Evolutionary conservation across 2,797 vertebrate genomes (phyloP).

Genomic region (Smutsia gigantea): DNA sequence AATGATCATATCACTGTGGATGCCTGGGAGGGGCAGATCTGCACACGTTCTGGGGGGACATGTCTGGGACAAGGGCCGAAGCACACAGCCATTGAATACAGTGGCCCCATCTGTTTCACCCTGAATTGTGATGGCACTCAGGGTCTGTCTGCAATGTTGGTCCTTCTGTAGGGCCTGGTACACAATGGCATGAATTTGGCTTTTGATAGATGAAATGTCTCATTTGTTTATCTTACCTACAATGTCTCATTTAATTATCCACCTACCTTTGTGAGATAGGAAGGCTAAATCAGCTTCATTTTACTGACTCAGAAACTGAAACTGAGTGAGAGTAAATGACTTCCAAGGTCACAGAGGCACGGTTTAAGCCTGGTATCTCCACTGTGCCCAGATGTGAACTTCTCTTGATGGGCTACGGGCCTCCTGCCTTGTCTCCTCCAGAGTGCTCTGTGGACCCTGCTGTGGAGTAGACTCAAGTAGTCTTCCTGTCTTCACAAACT

Average conservation of each 20-base stretch:
- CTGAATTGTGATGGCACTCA: background rate
- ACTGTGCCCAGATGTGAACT: accelerated
- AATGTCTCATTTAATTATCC: background rate
- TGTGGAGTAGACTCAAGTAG: background rate
- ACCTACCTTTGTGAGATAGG: background rate
- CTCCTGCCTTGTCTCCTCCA: background rate
- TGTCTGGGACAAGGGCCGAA: background rate
- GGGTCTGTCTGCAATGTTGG: accelerated
- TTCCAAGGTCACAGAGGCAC: background rate
- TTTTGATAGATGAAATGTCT: background rate
- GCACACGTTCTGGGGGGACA: background rate
- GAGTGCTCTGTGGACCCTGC: background rate
- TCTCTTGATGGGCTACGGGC: background rate
- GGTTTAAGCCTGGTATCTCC: background rate
- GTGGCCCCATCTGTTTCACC: no score
- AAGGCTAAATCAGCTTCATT: background rate
- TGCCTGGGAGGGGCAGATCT: background rate
- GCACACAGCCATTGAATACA: no score
- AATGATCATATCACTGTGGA: background rate
- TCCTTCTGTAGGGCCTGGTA: background rate
- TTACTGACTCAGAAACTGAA: background rate
- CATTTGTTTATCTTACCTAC: background rate
- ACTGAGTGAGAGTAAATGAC: background rate
- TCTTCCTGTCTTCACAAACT: background rate
- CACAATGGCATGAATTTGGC: background rate